A percentile compares a stretch with the other conserved stretches of the same genome.
Conservation (phyloP, 2,113 vertebrate species). For the Eretmochelys imbricata region DNA sequence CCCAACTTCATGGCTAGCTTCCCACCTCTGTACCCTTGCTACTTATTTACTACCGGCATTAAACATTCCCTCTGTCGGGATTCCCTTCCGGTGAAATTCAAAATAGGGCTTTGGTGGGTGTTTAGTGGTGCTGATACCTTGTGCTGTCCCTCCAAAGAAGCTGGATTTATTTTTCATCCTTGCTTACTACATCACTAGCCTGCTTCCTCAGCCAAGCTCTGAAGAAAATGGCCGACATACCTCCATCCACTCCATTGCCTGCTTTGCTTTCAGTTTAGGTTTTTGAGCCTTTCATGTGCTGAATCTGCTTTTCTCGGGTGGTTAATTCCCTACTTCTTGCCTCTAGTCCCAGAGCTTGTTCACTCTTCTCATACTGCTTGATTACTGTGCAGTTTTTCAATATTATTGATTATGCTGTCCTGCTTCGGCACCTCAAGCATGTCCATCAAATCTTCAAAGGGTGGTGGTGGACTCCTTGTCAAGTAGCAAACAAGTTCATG, state of each 20-base stretch:
- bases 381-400: background rate
- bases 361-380: background rate
- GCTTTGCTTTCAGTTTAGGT: background rate
- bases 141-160: background rate
- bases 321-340: background rate
- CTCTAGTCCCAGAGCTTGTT: background rate
- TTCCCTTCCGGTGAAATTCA: background rate
- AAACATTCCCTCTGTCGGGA: background rate
- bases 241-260: background rate
- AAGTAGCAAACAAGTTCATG: background rate
- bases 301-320: background rate
- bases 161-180: background rate
- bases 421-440: background rate
- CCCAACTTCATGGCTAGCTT: background rate
- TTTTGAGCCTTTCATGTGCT: background rate
- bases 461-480: background rate
- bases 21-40: background rate
- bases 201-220: background rate
- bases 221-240: background rate
- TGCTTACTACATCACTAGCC: accelerated
- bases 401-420: background rate
- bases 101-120: background rate
- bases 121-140: background rate
- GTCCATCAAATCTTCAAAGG: background rate
- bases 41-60: background rate